Percentiles rank a stretch among this genome's conserved stretches.
These are phyloP conservation scores for Drosophila punjabiensis DNA, from an alignment of 1,140 invertebrate genomes.

Conservation along the genomic window DNA sequence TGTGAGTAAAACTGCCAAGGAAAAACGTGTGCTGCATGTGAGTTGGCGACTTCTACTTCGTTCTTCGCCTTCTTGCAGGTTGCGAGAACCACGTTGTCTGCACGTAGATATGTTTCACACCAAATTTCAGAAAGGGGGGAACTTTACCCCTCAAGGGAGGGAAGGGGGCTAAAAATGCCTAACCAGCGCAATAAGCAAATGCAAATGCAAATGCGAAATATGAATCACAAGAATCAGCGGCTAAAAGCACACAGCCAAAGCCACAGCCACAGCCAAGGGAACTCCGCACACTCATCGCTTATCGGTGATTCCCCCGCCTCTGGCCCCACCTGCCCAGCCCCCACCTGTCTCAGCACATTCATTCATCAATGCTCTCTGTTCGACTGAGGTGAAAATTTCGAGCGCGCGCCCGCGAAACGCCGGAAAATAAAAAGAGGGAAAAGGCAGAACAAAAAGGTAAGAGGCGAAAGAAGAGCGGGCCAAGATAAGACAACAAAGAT, in stretches of 20 bases:
- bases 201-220: constrained; percentile 55
- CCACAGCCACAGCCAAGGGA: constrained; percentile 51
- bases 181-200: constrained; percentile 75
- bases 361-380: constrained; percentile 67
- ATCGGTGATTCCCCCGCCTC: constrained; percentile 38
- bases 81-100: constrained; percentile 35
- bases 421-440: constrained; percentile 22
- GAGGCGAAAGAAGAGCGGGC: constrained; percentile 21
- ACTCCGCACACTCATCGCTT: constrained; percentile 69
- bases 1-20: constrained; percentile 76
- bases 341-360: constrained; percentile 30
- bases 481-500: constrained; percentile 51
- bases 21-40: constrained; percentile 41
- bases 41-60: neutral
- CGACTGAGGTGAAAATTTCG: constrained; percentile 62
- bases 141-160: neutral
- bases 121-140: constrained; percentile 36
- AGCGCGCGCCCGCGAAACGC: constrained; percentile 56
- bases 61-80: neutral
- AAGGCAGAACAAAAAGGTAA: constrained; percentile 1
- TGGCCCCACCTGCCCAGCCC: neutral
- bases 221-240: constrained; percentile 60
- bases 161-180: constrained; percentile 59
- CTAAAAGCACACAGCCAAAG: constrained; percentile 24
- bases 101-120: constrained; percentile 73